phyloP scores from a whole-genome alignment of 2,113 vertebrate species.

The Lycaon pictus region DNA sequence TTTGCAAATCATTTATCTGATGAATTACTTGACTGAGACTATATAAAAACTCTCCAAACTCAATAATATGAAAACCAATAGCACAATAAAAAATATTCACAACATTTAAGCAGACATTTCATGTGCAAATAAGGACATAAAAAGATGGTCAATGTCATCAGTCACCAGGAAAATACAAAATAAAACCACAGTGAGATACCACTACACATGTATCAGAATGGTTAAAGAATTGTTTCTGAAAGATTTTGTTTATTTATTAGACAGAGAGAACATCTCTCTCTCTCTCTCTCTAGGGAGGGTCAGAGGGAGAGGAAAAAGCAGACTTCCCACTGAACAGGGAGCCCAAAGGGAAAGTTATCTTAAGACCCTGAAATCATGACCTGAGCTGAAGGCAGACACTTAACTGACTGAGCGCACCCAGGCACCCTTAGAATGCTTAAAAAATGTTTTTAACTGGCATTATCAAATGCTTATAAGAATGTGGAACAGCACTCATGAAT shows the following conservation, averaged over 20 bases:
- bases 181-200: background rate
- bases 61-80: constrained; percentile 19
- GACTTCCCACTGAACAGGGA: too few relatives aligned
- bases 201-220: background rate
- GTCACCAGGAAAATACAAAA: constrained; percentile 30
- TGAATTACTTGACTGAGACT: background rate
- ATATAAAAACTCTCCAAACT: background rate
- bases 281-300: too few relatives aligned
- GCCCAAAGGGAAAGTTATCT: too few relatives aligned
- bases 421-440: background rate
- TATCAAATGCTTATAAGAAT: background rate
- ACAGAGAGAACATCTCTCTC: too few relatives aligned
- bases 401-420: too few relatives aligned
- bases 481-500: background rate
- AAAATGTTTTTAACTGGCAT: background rate
- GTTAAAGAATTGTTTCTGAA: too few relatives aligned
- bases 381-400: too few relatives aligned
- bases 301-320: too few relatives aligned
- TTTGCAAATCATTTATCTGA: background rate
- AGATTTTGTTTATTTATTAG: too few relatives aligned
- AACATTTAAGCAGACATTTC: background rate
- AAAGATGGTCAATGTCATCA: background rate
- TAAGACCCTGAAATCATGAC: too few relatives aligned
- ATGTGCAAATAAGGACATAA: background rate
- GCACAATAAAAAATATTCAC: background rate